A percentile compares a stretch with the other conserved stretches of the same genome.
Conservation (phyloP, 2,888 invertebrate genomes). For the Troides aeacus region DNA sequence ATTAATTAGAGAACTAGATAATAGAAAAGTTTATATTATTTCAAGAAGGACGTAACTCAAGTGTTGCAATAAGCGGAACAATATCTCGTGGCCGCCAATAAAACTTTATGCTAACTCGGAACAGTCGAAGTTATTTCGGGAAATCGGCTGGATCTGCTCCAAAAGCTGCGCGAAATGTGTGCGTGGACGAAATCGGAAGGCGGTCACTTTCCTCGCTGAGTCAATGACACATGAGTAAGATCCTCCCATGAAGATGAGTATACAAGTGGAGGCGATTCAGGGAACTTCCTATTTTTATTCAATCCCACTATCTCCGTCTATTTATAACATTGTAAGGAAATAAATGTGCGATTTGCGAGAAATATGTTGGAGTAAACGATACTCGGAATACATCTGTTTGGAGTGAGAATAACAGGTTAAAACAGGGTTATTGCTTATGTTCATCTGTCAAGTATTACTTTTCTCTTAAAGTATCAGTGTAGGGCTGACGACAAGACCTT, state of each 20-base stretch:
- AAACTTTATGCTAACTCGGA: slow-evolving; percentile 63
- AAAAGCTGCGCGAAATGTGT: slow-evolving; percentile 48
- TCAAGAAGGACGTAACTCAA: not conserved
- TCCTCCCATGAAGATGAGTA: slow-evolving; percentile 33
- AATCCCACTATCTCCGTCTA: slow-evolving; percentile 30
- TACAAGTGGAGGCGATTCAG: slow-evolving; percentile 41
- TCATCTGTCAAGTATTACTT: slow-evolving; percentile 10
- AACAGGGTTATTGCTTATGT: slow-evolving; percentile 1
- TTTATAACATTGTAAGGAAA: slow-evolving; percentile 35
- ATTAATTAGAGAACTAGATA: not conserved
- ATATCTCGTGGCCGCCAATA: slow-evolving; percentile 52
- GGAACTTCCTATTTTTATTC: slow-evolving; percentile 50
- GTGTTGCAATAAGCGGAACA: slow-evolving; percentile 44
- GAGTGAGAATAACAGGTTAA: slow-evolving; percentile 13
- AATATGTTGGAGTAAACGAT: slow-evolving; percentile 22
- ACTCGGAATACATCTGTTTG: slow-evolving; percentile 17
- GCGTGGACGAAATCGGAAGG: slow-evolving; percentile 58
- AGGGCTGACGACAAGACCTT: slow-evolving; percentile 2
- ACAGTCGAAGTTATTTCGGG: slow-evolving; percentile 69
- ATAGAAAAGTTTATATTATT: not conserved
- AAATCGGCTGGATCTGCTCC: slow-evolving; percentile 74
- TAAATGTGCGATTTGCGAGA: slow-evolving; percentile 38
- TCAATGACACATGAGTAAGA: slow-evolving; percentile 66
- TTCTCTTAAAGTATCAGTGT: slow-evolving; percentile 1
- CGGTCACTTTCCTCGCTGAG: slow-evolving; percentile 73